Conservation (phyloP, 2,888 invertebrate genomes). For the Cylloceria caligata region DNA sequence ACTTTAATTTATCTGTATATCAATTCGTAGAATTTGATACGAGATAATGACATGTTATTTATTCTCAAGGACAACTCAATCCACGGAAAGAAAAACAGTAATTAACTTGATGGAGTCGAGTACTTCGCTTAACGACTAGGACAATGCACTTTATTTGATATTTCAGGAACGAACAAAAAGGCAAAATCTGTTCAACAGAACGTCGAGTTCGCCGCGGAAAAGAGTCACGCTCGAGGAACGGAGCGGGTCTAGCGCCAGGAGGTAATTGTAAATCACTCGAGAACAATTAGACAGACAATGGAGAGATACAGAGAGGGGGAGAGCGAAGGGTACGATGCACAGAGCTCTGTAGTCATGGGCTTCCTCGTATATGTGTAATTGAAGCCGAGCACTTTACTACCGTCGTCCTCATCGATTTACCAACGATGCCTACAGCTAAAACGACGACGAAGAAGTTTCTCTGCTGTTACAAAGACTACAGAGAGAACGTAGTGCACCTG, state of each 20-base stretch:
- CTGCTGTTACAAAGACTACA: slow-evolving; percentile 1
- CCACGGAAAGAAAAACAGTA: neutral
- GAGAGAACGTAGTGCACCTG: slow-evolving; percentile 31
- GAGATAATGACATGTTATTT: neutral
- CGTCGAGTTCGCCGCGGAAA: slow-evolving; percentile 18
- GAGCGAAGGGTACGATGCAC: slow-evolving; percentile 31
- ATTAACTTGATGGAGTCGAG: slow-evolving; percentile 13
- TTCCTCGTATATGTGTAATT: slow-evolving; percentile 48
- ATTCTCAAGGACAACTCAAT: neutral
- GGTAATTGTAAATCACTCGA: slow-evolving; percentile 66
- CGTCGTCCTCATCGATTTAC: slow-evolving; percentile 34
- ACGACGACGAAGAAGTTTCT: slow-evolving; percentile 33
- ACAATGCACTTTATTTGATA: slow-evolving; percentile 31
- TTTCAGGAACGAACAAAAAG: slow-evolving; percentile 14
- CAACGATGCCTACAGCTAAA: slow-evolving; percentile 19
- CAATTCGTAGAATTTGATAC: neutral
- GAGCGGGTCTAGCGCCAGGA: slow-evolving; percentile 33
- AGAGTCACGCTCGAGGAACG: slow-evolving; percentile 30
- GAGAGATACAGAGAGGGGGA: slow-evolving; percentile 19
- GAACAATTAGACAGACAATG: slow-evolving; percentile 68
- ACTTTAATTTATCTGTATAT: neutral
- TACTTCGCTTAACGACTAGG: slow-evolving; percentile 1
- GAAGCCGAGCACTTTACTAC: slow-evolving; percentile 43
- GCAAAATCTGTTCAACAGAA: slow-evolving; percentile 4
- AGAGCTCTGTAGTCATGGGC: slow-evolving; percentile 16